phyloP scores from a whole-genome alignment of 2,888 invertebrate genomes.

The Euplexia lucipara region DNA sequence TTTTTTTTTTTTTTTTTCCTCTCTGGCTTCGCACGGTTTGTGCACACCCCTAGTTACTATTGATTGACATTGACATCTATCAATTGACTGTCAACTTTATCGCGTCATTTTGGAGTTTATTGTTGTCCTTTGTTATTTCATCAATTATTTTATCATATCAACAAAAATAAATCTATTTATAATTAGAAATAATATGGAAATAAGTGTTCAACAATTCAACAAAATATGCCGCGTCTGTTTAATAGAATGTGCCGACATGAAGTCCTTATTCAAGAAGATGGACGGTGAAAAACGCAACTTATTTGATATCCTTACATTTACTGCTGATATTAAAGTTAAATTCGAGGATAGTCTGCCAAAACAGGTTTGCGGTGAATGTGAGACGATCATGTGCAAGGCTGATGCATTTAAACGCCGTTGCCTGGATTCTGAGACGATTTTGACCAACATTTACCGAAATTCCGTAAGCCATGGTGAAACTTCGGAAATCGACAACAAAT shows the following conservation, averaged over 20 bases:
- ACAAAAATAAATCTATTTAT: conserved; percentile 21
- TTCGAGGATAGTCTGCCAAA: conserved; percentile 77
- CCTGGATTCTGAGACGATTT: conserved; percentile 75
- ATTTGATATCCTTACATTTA: conserved; percentile 75
- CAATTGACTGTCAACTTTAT: conserved; percentile 21
- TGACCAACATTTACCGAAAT: conserved; percentile 70
- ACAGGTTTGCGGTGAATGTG: conserved; percentile 82
- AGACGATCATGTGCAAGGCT: conserved; percentile 74
- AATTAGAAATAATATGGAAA: conserved; percentile 64
- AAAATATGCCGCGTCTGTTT: conserved; percentile 82
- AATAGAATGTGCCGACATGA: conserved; percentile 71
- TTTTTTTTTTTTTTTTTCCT: no score
- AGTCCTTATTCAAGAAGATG: conserved; percentile 74
- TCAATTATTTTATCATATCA: conserved; percentile 14
- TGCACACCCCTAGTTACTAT: background rate
- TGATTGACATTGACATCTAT: conserved; percentile 35
- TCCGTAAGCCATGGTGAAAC: conserved; percentile 9
- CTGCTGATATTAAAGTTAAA: conserved; percentile 76
- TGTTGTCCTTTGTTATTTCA: conserved; percentile 32
- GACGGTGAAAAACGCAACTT: conserved; percentile 72
- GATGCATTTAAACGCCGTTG: conserved; percentile 83
- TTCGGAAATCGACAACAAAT: conserved; percentile 28
- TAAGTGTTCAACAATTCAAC: conserved; percentile 65
- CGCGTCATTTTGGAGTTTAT: conserved; percentile 39
- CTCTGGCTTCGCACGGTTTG: no score